A percentile compares a stretch with the other conserved stretches of the same genome.
Evolutionary conservation across 1,140 invertebrate genomes (phyloP).

Genomic region (Amyelois transitella): DNA sequence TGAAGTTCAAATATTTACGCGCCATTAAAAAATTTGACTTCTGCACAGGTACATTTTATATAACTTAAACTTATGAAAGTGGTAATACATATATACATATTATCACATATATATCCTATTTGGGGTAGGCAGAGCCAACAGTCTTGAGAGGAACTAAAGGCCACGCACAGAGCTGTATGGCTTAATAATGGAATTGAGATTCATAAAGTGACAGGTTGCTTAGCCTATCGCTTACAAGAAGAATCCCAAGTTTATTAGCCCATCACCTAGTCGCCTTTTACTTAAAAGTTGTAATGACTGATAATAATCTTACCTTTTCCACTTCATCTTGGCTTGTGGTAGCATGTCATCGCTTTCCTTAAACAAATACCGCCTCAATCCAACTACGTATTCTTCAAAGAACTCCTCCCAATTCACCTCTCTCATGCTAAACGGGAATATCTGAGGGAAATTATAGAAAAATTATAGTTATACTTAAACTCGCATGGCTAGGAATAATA

Average conservation of each 20-base stretch:
- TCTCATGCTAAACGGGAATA: conserved; percentile 82
- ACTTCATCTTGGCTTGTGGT: conserved; percentile 74
- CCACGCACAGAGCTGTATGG: too few relatives aligned
- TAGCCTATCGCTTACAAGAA: too few relatives aligned
- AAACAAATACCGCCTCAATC: conserved; percentile 80
- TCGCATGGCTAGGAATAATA: too few relatives aligned
- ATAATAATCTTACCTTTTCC: conserved; percentile 72
- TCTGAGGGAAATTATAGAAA: conserved; percentile 21
- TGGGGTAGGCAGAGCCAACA: too few relatives aligned
- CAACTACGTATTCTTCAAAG: conserved; percentile 79
- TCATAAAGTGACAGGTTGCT: too few relatives aligned
- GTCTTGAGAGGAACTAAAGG: neutral
- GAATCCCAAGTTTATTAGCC: too few relatives aligned
- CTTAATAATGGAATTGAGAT: too few relatives aligned
- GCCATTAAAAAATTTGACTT: too few relatives aligned
- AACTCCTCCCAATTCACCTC: conserved; percentile 82
- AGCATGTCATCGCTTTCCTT: conserved; percentile 82
- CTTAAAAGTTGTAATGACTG: neutral
- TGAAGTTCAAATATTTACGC: neutral
- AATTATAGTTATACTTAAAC: too few relatives aligned
- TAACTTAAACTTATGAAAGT: neutral
- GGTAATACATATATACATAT: too few relatives aligned
- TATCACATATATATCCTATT: too few relatives aligned
- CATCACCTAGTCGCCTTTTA: too few relatives aligned
- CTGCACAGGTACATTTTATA: neutral